Percentiles rank a stretch among this genome's conserved stretches.
These are phyloP conservation scores for Luscinia megarhynchos DNA, from an alignment of 2,797 vertebrate genomes.

Conservation along the genomic window DNA sequence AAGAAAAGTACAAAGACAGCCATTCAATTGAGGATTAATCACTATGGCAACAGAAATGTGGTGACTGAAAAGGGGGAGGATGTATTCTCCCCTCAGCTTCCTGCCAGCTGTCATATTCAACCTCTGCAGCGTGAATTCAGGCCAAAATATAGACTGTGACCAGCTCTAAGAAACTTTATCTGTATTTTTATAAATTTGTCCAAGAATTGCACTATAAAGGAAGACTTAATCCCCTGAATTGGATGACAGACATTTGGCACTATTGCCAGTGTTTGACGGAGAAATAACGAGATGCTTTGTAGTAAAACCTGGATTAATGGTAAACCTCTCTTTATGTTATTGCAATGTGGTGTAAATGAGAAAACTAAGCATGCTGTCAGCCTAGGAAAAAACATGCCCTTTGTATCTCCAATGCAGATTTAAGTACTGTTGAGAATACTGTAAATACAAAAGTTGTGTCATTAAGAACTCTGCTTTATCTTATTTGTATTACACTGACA, in stretches of 20 bases:
- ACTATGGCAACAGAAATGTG: conserved; percentile 79
- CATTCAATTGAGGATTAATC: conserved; percentile 84
- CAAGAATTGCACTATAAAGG: conserved; percentile 81
- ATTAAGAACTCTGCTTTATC: conserved; percentile 72
- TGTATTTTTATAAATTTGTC: conserved; percentile 83
- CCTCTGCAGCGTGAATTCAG: conserved; percentile 73
- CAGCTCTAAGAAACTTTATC: conserved; percentile 82
- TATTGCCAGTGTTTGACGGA: conserved; percentile 78
- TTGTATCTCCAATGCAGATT: conserved; percentile 64
- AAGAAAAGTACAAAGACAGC: conserved; percentile 82
- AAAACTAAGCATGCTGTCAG: conserved; percentile 76
- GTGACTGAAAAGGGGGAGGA: conserved; percentile 77
- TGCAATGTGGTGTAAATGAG: conserved; percentile 81
- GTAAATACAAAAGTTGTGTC: conserved; percentile 75
- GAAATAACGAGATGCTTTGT: conserved; percentile 81
- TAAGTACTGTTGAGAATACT: conserved; percentile 73
- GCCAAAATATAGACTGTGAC: conserved; percentile 81
- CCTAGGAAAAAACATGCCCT: conserved; percentile 50
- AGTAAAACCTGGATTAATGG: conserved; percentile 84
- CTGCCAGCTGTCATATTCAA: conserved; percentile 84
- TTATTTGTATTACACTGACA: conserved; percentile 68
- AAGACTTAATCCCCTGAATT: conserved; percentile 81
- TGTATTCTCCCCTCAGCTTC: conserved; percentile 79
- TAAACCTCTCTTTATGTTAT: conserved; percentile 83
- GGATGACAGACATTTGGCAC: conserved; percentile 83